Percentiles rank a stretch among this genome's conserved stretches.
Conservation (phyloP, 2,888 invertebrate species). For the Phyto melanocephala region DNA sequence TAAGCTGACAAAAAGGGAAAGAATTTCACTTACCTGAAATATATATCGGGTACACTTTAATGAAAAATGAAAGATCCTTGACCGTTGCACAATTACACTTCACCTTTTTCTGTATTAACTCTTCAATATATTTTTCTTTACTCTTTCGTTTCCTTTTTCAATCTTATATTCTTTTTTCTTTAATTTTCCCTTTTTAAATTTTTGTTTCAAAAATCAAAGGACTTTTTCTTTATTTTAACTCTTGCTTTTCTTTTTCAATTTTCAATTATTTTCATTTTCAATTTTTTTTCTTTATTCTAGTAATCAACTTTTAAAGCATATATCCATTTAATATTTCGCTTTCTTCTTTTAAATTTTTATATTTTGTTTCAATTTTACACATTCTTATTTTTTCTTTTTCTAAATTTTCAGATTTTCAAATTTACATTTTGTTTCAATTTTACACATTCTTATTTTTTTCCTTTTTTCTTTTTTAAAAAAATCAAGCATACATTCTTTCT, state of each 20-base stretch:
- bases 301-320: too few relatives aligned
- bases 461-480: background rate
- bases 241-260: too few relatives aligned
- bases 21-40: background rate
- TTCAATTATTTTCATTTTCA: background rate
- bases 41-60: background rate
- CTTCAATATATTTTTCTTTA: background rate
- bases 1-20: background rate
- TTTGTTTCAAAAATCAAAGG: too few relatives aligned
- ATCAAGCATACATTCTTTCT: background rate
- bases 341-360: too few relatives aligned
- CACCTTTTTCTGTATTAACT: background rate
- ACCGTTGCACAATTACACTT: slow-evolving; percentile 7
- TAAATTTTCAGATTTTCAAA: too few relatives aligned
- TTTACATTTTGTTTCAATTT: background rate
- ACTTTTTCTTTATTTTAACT: too few relatives aligned
- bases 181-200: too few relatives aligned
- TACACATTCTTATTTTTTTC: background rate
- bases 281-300: background rate
- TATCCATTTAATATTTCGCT: too few relatives aligned
- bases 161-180: background rate
- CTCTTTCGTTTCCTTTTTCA: background rate
- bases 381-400: background rate
- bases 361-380: too few relatives aligned
- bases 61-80: background rate